A percentile compares a stretch with the other conserved stretches of the same genome.
Evolutionary conservation across 2,113 vertebrate genomes (phyloP).

Genomic region (Ochotona princeps): DNA sequence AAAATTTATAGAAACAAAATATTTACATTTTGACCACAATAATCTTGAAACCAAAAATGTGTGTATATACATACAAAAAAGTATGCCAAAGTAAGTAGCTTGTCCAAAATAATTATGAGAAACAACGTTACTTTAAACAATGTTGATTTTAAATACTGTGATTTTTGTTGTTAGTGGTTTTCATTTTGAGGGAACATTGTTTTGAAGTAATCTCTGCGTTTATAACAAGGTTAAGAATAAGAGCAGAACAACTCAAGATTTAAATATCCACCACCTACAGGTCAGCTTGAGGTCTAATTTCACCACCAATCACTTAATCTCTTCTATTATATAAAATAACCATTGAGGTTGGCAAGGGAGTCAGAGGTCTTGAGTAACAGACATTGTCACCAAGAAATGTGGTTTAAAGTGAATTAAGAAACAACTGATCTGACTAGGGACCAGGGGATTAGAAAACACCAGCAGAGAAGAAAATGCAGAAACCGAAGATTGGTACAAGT

Average conservation of each 20-base stretch:
- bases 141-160: neutral
- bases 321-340: constrained; percentile 68
- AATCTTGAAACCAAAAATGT: neutral
- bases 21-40: neutral
- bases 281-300: constrained; percentile 72
- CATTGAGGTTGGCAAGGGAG: constrained; percentile 49
- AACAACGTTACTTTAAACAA: constrained; percentile 20
- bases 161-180: constrained; percentile 37
- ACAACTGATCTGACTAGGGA: constrained; percentile 67
- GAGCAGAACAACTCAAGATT: neutral
- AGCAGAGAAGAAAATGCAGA: constrained; percentile 67
- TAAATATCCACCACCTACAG: constrained; percentile 7
- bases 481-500: constrained; percentile 71
- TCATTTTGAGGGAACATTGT: neutral
- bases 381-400: constrained; percentile 68
- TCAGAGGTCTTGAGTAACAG: constrained; percentile 67
- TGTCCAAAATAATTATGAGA: constrained; percentile 13
- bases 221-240: neutral
- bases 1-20: neutral
- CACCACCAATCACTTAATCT: constrained; percentile 69
- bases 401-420: constrained; percentile 74
- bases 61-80: neutral
- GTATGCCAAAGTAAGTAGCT: neutral
- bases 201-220: constrained; percentile 32
- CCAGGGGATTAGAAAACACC: constrained; percentile 67